A percentile compares a stretch with the other conserved stretches of the same genome.
These are phyloP conservation scores for Ophiothrix spiculata DNA, from an alignment of 35 echinoderm and acorn worm genomes.

Conservation along the genomic window DNA sequence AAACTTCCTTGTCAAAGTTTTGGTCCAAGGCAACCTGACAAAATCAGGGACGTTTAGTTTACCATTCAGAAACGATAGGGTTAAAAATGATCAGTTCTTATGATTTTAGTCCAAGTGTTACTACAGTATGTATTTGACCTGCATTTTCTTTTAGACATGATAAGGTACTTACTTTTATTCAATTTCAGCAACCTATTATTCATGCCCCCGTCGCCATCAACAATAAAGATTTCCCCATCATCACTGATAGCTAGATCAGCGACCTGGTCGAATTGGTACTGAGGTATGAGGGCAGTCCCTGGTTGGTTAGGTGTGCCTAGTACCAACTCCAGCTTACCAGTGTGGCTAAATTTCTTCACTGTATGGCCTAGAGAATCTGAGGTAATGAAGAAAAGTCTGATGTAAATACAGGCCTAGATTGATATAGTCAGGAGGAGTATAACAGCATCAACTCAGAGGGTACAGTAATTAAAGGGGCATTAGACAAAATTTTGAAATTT, in stretches of 20 bases:
- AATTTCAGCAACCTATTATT: constrained; percentile 88
- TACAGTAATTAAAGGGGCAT: too few relatives aligned
- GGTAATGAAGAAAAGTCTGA: too few relatives aligned
- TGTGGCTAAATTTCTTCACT: constrained; percentile 55
- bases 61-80: too few relatives aligned
- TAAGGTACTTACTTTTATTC: constrained; percentile 23
- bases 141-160: not conserved
- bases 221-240: constrained; percentile 59
- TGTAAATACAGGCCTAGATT: too few relatives aligned
- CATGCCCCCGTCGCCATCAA: constrained; percentile 90
- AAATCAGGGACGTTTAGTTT: not conserved
- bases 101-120: too few relatives aligned
- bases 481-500: too few relatives aligned
- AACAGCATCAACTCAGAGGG: too few relatives aligned
- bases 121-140: too few relatives aligned
- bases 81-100: too few relatives aligned
- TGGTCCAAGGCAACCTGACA: not conserved
- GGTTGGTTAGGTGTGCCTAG: constrained; percentile 64
- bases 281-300: constrained; percentile 53
- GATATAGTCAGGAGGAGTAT: too few relatives aligned
- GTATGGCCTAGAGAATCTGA: constrained; percentile 66
- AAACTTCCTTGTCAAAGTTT: not conserved
- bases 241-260: constrained; percentile 74
- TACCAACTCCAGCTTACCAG: constrained; percentile 41
- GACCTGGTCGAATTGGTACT: constrained; percentile 79